Evolutionary conservation across 2,888 invertebrate species (phyloP).

Genomic region (Ypsolopha scabrella): DNA sequence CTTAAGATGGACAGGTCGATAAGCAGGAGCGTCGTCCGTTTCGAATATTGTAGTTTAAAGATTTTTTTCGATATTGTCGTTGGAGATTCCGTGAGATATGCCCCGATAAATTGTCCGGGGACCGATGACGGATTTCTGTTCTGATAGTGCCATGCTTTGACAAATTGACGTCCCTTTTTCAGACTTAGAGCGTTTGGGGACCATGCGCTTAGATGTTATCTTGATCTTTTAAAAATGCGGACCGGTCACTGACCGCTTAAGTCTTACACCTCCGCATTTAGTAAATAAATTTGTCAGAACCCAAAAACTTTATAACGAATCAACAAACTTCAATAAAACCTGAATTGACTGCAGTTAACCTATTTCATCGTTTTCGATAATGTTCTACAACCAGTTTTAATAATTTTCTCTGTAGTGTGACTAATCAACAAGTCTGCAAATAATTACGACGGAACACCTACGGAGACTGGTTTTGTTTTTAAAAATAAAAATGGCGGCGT

Average conservation of each 20-base stretch:
- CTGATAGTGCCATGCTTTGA: conserved; percentile 61
- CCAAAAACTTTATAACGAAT: neutral
- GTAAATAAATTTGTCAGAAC: neutral
- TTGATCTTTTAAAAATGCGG: neutral
- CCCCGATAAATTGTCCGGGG: conserved; percentile 44
- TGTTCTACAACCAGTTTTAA: conserved; percentile 3
- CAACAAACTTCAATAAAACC: conserved; percentile 1
- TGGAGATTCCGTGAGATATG: conserved; percentile 51
- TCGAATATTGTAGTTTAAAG: conserved; percentile 25
- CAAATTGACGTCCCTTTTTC: conserved; percentile 58
- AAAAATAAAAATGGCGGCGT: conserved; percentile 4
- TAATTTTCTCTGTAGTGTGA: conserved; percentile 21
- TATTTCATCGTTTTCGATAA: conserved; percentile 4
- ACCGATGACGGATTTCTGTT: conserved; percentile 58
- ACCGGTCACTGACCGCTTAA: neutral
- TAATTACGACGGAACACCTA: conserved; percentile 18
- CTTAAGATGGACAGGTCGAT: conserved; percentile 56
- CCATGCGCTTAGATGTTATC: conserved; percentile 34
- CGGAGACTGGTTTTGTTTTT: conserved; percentile 6
- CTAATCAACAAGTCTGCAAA: conserved; percentile 13
- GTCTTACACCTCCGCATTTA: neutral
- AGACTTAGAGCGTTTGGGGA: conserved; percentile 38
- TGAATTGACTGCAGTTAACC: neutral
- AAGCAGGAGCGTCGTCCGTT: conserved; percentile 26
- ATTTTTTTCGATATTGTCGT: conserved; percentile 9